These are phyloP conservation scores for Temnothorax unifasciatus DNA, from an alignment of 2,888 invertebrate species.

Conservation along the genomic window DNA sequence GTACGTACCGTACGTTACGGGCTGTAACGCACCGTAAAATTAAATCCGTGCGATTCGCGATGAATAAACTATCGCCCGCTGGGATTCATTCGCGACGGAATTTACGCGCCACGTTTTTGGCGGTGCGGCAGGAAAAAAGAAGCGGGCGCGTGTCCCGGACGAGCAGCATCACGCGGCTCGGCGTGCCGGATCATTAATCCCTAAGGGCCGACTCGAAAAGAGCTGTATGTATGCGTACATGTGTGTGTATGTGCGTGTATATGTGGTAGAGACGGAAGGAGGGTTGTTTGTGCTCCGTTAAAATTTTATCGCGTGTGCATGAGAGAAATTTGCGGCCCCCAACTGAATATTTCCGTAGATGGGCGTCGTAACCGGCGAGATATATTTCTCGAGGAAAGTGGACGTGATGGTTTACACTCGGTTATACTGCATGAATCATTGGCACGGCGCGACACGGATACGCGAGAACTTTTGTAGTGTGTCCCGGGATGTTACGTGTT, in stretches of 20 bases:
- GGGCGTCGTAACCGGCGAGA: constrained; percentile 33
- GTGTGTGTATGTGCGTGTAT: not conserved
- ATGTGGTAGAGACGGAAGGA: not conserved
- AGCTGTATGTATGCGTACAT: not conserved
- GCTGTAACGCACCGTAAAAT: constrained; percentile 74
- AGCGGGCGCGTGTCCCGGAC: constrained; percentile 25
- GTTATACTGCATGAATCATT: constrained; percentile 33
- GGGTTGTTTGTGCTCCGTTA: constrained; percentile 46
- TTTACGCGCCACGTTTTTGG: constrained; percentile 62
- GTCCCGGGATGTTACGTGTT: no score
- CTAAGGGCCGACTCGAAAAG: constrained; percentile 49
- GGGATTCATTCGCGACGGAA: constrained; percentile 67
- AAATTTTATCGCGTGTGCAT: constrained; percentile 47
- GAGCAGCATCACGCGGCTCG: constrained; percentile 6
- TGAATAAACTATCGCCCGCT: constrained; percentile 72
- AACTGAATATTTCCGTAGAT: constrained; percentile 31
- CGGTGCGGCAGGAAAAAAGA: constrained; percentile 35
- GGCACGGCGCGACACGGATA: not conserved
- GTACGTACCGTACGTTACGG: not conserved
- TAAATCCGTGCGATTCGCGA: constrained; percentile 74
- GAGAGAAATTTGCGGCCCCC: constrained; percentile 33
- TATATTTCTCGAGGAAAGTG: constrained; percentile 43
- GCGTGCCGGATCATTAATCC: constrained; percentile 45
- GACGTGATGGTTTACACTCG: constrained; percentile 31
- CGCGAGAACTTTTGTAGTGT: not conserved